Percentiles rank a stretch among this genome's conserved stretches.
Evolutionary conservation across 2,113 vertebrate genomes (phyloP).

Genomic region (Plecturocebus donacophilus): DNA sequence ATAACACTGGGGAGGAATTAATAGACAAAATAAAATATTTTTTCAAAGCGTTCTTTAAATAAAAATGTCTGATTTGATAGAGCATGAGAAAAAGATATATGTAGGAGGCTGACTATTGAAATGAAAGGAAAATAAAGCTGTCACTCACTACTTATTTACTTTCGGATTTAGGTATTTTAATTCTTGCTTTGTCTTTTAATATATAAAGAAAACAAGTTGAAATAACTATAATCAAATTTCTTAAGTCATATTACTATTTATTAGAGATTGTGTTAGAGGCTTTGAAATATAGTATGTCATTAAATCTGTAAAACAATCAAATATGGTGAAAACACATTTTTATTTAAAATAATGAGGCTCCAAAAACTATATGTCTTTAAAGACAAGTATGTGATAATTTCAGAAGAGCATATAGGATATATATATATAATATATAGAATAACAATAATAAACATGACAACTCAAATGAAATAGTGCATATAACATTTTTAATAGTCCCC

Average conservation of each 20-base stretch:
- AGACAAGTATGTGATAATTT: neutral
- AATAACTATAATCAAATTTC: neutral
- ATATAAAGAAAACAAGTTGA: neutral
- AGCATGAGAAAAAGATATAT: neutral
- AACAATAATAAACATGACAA: neutral
- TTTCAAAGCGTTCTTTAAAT: neutral
- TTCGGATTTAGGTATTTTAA: neutral
- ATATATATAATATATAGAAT: neutral
- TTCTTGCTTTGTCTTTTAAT: neutral
- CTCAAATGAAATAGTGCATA: neutral
- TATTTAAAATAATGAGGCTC: neutral
- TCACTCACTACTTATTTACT: neutral
- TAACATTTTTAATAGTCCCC: neutral
- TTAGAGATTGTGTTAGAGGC: neutral
- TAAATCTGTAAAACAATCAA: neutral
- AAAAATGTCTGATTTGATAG: neutral
- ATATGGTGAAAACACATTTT: neutral
- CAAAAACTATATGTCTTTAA: neutral
- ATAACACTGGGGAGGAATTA: neutral
- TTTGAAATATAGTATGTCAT: neutral
- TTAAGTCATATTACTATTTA: neutral
- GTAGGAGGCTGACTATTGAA: neutral
- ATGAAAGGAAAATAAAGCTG: neutral
- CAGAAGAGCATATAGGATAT: neutral
- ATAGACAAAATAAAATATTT: neutral